A percentile compares a stretch with the other conserved stretches of the same genome.
These are phyloP conservation scores for Cyanoramphus novaezelandiae DNA, from an alignment of 2,113 vertebrate species.

Conservation along the genomic window DNA sequence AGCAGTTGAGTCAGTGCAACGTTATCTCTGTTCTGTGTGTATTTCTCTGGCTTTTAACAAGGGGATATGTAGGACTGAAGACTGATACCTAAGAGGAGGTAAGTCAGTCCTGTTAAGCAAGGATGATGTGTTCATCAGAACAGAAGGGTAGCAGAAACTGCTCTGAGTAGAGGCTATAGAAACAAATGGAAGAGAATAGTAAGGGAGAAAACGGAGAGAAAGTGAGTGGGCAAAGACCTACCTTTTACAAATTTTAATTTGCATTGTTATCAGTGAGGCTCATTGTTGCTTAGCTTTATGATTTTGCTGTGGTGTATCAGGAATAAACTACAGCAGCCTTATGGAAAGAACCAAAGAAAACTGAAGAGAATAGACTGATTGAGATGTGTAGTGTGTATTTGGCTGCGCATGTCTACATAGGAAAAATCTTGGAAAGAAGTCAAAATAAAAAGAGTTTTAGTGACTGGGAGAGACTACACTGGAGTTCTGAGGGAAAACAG, in stretches of 20 bases:
- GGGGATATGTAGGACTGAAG: not conserved
- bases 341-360: not conserved
- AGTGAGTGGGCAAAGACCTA: not conserved
- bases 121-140: not conserved
- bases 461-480: not conserved
- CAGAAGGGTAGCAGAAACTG: not conserved
- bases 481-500: not conserved
- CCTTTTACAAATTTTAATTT: not conserved
- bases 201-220: not conserved
- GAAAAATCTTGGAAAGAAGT: not conserved
- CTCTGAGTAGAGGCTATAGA: not conserved
- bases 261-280: not conserved
- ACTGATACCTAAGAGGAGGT: not conserved
- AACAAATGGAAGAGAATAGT: not conserved
- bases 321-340: not conserved
- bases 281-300: not conserved
- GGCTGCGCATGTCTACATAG: not conserved
- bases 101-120: not conserved
- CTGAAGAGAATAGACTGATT: not conserved
- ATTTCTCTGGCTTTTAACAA: not conserved
- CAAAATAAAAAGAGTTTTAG: not conserved
- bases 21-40: rapidly evolving
- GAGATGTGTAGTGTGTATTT: not conserved
- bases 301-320: not conserved
- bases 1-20: not conserved